Evolutionary conservation across 2,888 invertebrate genomes (phyloP).

Genomic region (Nycteola revayana): DNA sequence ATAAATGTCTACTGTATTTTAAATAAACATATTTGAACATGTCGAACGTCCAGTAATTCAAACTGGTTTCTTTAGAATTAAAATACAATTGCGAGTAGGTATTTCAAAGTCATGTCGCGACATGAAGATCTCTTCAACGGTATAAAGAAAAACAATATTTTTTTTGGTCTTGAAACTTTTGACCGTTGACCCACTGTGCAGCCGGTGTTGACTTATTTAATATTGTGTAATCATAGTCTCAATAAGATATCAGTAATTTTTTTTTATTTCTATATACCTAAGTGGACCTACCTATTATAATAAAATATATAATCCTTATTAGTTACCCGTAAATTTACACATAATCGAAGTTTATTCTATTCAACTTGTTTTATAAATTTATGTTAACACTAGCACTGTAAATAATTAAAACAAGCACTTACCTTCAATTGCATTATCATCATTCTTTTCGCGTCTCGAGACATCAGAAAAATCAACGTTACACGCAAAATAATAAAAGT

Average conservation of each 20-base stretch:
- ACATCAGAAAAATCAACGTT: slow-evolving; percentile 61
- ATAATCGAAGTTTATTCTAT: no score
- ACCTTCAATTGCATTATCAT: slow-evolving; percentile 76
- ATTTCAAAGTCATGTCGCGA: slow-evolving; percentile 8
- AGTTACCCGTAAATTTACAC: no score
- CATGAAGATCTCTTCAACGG: slow-evolving; percentile 7
- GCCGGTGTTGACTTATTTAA: slow-evolving; percentile 7
- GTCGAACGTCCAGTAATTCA: slow-evolving; percentile 10
- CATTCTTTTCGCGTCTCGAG: slow-evolving; percentile 68
- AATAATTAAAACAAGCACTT: slow-evolving; percentile 32
- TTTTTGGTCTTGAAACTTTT: slow-evolving; percentile 17
- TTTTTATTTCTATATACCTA: no score
- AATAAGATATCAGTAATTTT: no score
- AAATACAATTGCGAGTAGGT: slow-evolving; percentile 12
- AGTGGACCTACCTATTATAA: no score
- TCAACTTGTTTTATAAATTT: no score
- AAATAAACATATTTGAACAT: slow-evolving; percentile 6
- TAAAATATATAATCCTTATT: no score
- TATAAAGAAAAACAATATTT: slow-evolving; percentile 4
- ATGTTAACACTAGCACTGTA: no score
- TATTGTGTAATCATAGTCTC: slow-evolving; percentile 9
- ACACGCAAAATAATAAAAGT: slow-evolving; percentile 43
- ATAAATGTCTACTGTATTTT: slow-evolving; percentile 1
- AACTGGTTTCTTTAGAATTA: slow-evolving; percentile 18
- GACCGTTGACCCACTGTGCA: slow-evolving; percentile 25